Percentiles rank a stretch among this genome's conserved stretches.
Conservation (phyloP, 2,888 invertebrate genomes). For the Luffia ferchaultella region DNA sequence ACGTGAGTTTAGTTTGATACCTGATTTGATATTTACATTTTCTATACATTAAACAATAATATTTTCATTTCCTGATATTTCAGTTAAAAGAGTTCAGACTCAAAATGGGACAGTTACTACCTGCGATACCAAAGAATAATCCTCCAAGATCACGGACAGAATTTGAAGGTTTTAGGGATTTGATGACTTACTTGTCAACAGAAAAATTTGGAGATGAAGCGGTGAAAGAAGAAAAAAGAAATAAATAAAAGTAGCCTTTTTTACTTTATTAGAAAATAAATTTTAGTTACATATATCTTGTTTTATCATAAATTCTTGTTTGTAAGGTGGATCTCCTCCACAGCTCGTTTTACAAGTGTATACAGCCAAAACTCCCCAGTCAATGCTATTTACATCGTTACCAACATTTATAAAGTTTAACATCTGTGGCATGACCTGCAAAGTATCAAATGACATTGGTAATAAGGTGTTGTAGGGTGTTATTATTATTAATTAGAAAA, state of each 20-base stretch:
- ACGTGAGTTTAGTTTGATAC: slow-evolving; percentile 63
- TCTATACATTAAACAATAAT: slow-evolving; percentile 2
- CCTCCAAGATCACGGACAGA: slow-evolving; percentile 86
- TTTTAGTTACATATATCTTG: slow-evolving; percentile 73
- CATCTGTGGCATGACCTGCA: slow-evolving; percentile 84
- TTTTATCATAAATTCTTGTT: slow-evolving; percentile 81
- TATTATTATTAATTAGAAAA: too few relatives aligned
- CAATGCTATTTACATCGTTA: slow-evolving; percentile 69
- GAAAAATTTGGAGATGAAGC: slow-evolving; percentile 56
- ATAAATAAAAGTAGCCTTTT: slow-evolving; percentile 1
- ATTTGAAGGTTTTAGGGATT: slow-evolving; percentile 84
- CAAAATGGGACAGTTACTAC: slow-evolving; percentile 81
- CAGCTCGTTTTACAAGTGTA: slow-evolving; percentile 90
- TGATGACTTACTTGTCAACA: slow-evolving; percentile 78
- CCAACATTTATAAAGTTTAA: slow-evolving; percentile 75
- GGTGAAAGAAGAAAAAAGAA: slow-evolving; percentile 23
- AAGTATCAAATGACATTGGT: background rate
- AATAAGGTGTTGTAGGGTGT: too few relatives aligned
- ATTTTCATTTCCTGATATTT: slow-evolving; percentile 12
- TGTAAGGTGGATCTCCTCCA: slow-evolving; percentile 70
- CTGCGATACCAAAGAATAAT: slow-evolving; percentile 78
- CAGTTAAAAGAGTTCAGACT: slow-evolving; percentile 84
- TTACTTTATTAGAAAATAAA: slow-evolving; percentile 12
- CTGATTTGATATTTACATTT: slow-evolving; percentile 4
- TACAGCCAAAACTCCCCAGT: slow-evolving; percentile 89